Evolutionary conservation across 2,113 vertebrate genomes (phyloP).

Genomic region (Macquaria ambigua): DNA sequence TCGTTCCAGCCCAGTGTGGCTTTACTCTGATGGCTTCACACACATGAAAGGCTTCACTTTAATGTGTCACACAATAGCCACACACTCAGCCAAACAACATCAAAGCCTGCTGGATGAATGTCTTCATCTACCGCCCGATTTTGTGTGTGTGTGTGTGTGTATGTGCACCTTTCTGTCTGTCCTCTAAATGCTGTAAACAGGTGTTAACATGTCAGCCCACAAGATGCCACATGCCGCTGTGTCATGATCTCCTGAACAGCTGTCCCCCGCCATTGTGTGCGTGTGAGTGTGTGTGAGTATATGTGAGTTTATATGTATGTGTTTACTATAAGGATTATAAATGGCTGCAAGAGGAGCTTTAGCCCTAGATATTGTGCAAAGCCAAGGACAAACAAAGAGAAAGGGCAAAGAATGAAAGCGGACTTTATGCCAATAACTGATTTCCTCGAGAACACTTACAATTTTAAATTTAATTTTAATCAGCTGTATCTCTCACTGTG

Average conservation of each 20-base stretch:
- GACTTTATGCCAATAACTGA: constrained; percentile 14
- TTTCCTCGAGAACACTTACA: constrained; percentile 12
- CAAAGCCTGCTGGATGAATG: constrained; percentile 56
- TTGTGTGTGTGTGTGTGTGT: constrained; percentile 33
- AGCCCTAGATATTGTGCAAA: constrained; percentile 50
- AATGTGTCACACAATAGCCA: constrained; percentile 42
- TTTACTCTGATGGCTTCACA: constrained; percentile 52
- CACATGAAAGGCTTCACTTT: constrained; percentile 68
- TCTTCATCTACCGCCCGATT: constrained; percentile 54
- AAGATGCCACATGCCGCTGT: constrained; percentile 79
- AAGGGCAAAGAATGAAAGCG: constrained; percentile 37
- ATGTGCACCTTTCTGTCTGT: constrained; percentile 34
- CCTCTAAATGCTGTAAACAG: constrained; percentile 78
- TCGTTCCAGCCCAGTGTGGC: constrained; percentile 45
- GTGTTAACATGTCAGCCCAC: constrained; percentile 80
- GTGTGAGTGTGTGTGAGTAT: constrained; percentile 9
- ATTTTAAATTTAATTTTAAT: no score
- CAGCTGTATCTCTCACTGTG: neutral
- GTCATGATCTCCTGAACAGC: constrained; percentile 78
- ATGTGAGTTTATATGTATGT: constrained; percentile 26
- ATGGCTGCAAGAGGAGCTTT: constrained; percentile 49
- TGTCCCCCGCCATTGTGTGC: constrained; percentile 60
- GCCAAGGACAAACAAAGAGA: constrained; percentile 69
- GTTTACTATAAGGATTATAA: constrained; percentile 59
- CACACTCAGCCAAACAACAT: constrained; percentile 43